Base-by-base conservation (phyloP, 2,797 vertebrate genomes). In the Darevskia mixta region DNA sequence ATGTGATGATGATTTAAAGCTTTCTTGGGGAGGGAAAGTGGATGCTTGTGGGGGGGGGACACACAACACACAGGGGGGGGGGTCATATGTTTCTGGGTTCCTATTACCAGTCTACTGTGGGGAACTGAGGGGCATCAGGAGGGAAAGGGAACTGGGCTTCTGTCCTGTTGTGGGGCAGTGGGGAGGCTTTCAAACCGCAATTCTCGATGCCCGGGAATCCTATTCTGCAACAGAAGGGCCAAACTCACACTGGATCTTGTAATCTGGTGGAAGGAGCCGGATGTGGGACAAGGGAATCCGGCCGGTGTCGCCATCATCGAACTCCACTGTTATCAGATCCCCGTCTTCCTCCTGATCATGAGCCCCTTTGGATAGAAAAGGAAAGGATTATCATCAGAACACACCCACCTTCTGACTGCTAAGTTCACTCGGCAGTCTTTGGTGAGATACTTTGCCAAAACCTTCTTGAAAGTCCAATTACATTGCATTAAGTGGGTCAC, bases 241-340 rank as follows among this genome's bases (percentile, higher is more conserved):
- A 86, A 79, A 97, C 98, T 98, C 95, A 99, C 99, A 99, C 95
- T 99, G 99, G 95, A 99, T 99, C 97, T 99, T 99, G 95, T 99
- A 99, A 97, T 99, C 98, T 0, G 99, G 98, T 0, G 99, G 99
- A 88, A 99, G 97, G 90, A 99, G 98, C 45, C 99, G 97, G 92
- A 99, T 99, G 95, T 99, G 99, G 1, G 99, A 99, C 41, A 99
- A 97, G 0, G 99, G 99, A 85, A 99, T 99, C 86, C 98, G 98
- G 18, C 99, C 99, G 0, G 99, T 98, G 97, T 99, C 99, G 0
- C 99, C 99, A 0, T 99, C 99, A 2, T 99, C 99, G 35, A 99
- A 99, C 95, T 99, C 99, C 96, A 99, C 99, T 0, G 99, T 99
- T 95, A 99, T 99, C 85, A 99, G 97, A 93, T 99, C 98, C 5